Base-by-base conservation (phyloP, 2,888 invertebrate genomes). In the Poecilus cupreus region DNA sequence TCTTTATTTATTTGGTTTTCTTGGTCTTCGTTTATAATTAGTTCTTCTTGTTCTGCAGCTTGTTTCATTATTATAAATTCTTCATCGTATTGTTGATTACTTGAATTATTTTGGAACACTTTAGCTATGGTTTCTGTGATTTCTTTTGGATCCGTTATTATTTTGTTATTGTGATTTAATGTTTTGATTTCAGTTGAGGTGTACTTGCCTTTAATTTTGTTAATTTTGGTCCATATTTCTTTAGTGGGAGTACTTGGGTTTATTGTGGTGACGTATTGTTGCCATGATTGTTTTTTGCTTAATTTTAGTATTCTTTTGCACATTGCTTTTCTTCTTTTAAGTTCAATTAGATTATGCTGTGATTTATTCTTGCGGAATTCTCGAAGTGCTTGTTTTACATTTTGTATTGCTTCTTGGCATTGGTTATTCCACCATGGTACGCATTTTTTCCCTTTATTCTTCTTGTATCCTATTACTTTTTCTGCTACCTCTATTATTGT, bases 251-350 rank as follows among this genome's bases (percentile, higher is more conserved):
- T 26, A 11, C 24, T 60, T 11, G 60, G 22, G 10, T 60, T 60
- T 26, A 22, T 60, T 24, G 24, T 60, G 5, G 60, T 2, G 18
- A 60, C 60, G n/a, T 60, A 60, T 24, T 60, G n/a, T 32, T 32
- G 49, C 75, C 75, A 75, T 13, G 75, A 75, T 24, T 46, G 43
- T 16, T 75, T 75, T 22, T 75, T 75, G 49, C 51, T 51, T 75
- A 46, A n/a, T 6, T 43, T 13, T n/a, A 68, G 2, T 16, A 39
- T 68, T 68, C 37, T 32, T 37, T 37, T 68, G 26, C 16, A 24
- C 32, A 32, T 32, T 11, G 68, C 68, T 16, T 13, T 24, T 16
- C 6, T 32, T 68, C 8, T 32, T 32, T 51, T 75, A 11, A 49
- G 49, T 49, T 75, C 49, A 2, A 75, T 49, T 16, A 49, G 16